Conservation (phyloP, 2,113 vertebrate species). For the Hippopotamus amphibius region DNA sequence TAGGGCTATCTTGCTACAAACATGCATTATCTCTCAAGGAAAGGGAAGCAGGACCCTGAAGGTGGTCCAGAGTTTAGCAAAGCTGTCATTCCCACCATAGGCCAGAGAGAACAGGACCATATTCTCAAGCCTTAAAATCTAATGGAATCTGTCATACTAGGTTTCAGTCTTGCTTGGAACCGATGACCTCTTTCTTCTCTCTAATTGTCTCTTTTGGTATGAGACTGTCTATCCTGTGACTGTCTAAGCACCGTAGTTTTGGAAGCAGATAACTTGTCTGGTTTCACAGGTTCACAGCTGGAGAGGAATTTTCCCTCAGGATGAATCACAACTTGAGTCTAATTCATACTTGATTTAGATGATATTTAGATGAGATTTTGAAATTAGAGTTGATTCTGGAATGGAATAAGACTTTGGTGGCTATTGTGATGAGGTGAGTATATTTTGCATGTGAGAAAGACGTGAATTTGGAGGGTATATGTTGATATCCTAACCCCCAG, state of each 20-base stretch:
- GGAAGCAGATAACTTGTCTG: background rate
- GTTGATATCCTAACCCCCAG: background rate
- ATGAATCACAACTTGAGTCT: background rate
- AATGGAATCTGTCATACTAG: background rate
- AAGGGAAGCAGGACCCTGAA: background rate
- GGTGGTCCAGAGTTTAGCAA: background rate
- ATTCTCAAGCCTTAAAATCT: background rate
- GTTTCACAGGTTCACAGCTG: background rate
- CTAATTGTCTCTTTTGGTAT: background rate
- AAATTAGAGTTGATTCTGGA: background rate
- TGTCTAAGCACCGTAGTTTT: background rate
- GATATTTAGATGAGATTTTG: background rate
- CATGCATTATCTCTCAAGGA: background rate
- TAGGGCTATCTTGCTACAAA: background rate
- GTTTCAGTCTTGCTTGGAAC: background rate
- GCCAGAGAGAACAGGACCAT: accelerated
- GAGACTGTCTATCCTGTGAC: background rate
- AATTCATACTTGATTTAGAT: background rate
- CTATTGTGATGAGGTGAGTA: background rate
- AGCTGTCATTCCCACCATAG: background rate
- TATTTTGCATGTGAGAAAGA: background rate
- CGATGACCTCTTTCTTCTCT: background rate
- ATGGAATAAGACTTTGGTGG: background rate
- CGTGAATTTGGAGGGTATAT: background rate
- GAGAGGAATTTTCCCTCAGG: background rate